Evolutionary conservation across 2,888 invertebrate species (phyloP), one percentile per base, ranked within the genome.

Genomic region (Dinocampus coccinellae): DNA sequence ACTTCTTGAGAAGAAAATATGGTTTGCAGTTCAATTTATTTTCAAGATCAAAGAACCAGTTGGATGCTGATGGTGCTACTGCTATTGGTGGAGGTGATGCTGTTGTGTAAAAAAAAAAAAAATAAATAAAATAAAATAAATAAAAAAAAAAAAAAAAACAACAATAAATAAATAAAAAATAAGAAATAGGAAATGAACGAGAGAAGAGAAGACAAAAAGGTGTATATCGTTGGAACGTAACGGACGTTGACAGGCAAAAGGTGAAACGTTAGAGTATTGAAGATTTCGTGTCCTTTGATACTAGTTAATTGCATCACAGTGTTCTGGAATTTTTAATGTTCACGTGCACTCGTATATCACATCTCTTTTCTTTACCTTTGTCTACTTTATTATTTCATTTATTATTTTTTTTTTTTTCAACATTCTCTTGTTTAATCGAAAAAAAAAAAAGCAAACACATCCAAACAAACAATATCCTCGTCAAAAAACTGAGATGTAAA

Each of bases 41-140:
- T 13, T 16, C 11, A n/a, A 63, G 76, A 76, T 76, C 76, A 76
- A 76, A 76, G 74, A 47, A 74, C 68, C 16, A 16, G 20, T 7
- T 47, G 0, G n/a, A 16, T 20, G n/a, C n/a, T n/a, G n/a, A n/a
- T 39, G 39, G n/a, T 39, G 39, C 39, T 39, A n/a, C n/a, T n/a
- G 39, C 69, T 57, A 34, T 39, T 60, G 47, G 42, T 29, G 34
- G 1, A 10, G n/a, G n/a, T n/a, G n/a, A n/a, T n/a, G n/a, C n/a
- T n/a, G n/a, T n/a, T n/a, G n/a, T n/a, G n/a, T 16, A 58, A 62
- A 34, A 36, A 67, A 61, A 63, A 29, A 36, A 24, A 20, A 9
- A 39, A 39, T 39, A 26, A 52, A 34, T n/a, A n/a, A n/a, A n/a
- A n/a, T n/a, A n/a, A n/a, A n/a, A n/a, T n/a, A n/a, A 47, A 33